Base-by-base conservation (phyloP, 2,797 vertebrate genomes). In the Macrochelys suwanniensis region DNA sequence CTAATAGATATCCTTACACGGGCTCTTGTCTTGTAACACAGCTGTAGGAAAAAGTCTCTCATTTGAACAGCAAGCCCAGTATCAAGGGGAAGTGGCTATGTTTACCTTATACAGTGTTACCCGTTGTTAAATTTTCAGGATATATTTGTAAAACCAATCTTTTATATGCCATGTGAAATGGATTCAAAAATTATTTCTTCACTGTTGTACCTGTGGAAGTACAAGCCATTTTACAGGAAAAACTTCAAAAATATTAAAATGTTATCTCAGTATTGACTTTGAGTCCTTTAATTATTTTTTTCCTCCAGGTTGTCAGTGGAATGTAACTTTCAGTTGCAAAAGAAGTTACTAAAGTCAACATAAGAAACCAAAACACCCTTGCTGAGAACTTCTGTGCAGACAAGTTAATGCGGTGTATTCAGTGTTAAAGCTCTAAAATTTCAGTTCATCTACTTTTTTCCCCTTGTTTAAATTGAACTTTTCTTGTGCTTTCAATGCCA, bases 201-300 rank as follows among this genome's bases (percentile, higher is more conserved):
- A 97, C 97, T 97, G 82, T 98, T 97, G 96, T 98, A 98, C 96
- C 97, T 98, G 97, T 98, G 98, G 98, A 98, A 98, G 97, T 97
- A 98, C 97, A 98, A 98, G 98, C 98, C 98, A 98, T 98, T 98
- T 98, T 98, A 96, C 93, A 97, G 97, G 95, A 33, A 89, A 92
- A 53, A 80, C 54, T 94, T 95, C 68, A 91, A 92, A 97, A 83
- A 81, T 97, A 98, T 98, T 98, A 98, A 98, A 98, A 21, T 17
- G 89, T 17, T 96, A 97, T 98, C 96, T 98, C 96, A 88, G 76
- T 95, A 93, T 96, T 88, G 96, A 85, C 93, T 96, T 45, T 54
- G 97, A 95, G 88, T 98, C 92, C 10, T 96, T 98, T 50, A 45
- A 77, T 89, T 96, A 91, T 89, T n/a, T 97, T 77, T 86, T 11